phyloP scores from a whole-genome alignment of 2,888 invertebrate genomes.

The Bursaphelenchus okinawaensis region DNA sequence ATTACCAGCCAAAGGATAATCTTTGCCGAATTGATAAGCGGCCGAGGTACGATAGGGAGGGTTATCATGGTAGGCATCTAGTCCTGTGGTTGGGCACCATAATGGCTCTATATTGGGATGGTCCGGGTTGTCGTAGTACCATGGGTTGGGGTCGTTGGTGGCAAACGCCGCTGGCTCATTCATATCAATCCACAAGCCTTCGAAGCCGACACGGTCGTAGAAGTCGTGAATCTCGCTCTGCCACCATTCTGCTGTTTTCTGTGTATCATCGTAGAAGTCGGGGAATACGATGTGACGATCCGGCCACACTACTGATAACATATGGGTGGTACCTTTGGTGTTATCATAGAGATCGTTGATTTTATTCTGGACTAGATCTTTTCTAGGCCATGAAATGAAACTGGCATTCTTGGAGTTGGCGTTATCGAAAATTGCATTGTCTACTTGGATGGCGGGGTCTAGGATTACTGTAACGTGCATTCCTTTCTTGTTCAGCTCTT shows the following conservation, averaged over 20 bases:
- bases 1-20: constrained; percentile 42
- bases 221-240: constrained; percentile 38
- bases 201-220: constrained; percentile 64
- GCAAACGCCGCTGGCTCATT: constrained; percentile 79
- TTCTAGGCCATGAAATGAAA: constrained; percentile 31
- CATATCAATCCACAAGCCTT: constrained; percentile 86
- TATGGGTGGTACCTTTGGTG: constrained; percentile 26
- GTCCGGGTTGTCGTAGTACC: constrained; percentile 25
- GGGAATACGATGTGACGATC: constrained; percentile 40
- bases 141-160: constrained; percentile 44
- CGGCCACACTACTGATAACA: constrained; percentile 43
- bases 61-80: constrained; percentile 39
- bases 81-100: constrained; percentile 41
- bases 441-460: constrained; percentile 53
- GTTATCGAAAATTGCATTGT: constrained; percentile 44
- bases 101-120: constrained; percentile 43
- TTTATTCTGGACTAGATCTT: constrained; percentile 17
- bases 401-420: constrained; percentile 30
- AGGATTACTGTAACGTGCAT: constrained; percentile 50
- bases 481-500: constrained; percentile 36
- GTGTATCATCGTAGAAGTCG: constrained; percentile 46
- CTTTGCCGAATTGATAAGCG: constrained; percentile 40
- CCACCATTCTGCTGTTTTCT: constrained; percentile 51
- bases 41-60: constrained; percentile 49
- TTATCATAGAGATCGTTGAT: constrained; percentile 27